phyloP scores from a whole-genome alignment of 35 echinoderm and acorn worm species.

The Ophioderma brevispina region DNA sequence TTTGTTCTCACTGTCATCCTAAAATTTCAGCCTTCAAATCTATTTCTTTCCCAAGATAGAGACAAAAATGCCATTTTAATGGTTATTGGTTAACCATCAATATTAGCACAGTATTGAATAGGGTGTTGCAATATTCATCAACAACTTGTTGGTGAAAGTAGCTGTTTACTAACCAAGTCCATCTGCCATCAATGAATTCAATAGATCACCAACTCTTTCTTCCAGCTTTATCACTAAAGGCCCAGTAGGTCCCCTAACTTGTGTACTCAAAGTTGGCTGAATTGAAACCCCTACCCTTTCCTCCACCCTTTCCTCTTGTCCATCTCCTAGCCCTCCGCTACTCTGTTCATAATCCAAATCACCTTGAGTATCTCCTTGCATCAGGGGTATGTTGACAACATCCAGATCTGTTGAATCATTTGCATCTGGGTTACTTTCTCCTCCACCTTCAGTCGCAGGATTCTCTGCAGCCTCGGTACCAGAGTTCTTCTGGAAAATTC shows the following conservation, averaged over 20 bases:
- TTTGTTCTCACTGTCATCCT: too few species aligned
- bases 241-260: neutral
- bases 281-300: neutral
- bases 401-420: neutral
- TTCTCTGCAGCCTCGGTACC: neutral
- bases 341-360: neutral
- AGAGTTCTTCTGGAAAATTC: conserved; percentile 29
- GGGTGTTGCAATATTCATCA: too few species aligned
- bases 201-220: neutral
- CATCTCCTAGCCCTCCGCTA: neutral
- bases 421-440: neutral
- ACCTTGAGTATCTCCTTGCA: neutral
- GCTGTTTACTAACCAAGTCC: too few species aligned
- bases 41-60: too few species aligned
- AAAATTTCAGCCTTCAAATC: too few species aligned
- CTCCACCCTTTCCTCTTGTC: neutral
- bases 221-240: neutral
- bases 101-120: too few species aligned
- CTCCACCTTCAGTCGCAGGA: neutral
- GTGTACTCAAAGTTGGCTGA: neutral
- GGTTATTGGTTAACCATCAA: too few species aligned
- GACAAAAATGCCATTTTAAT: too few species aligned
- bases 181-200: neutral
- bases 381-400: neutral
- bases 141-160: too few species aligned